Conservation (phyloP, 2,797 vertebrate species). For the Dermochelys coriacea region DNA sequence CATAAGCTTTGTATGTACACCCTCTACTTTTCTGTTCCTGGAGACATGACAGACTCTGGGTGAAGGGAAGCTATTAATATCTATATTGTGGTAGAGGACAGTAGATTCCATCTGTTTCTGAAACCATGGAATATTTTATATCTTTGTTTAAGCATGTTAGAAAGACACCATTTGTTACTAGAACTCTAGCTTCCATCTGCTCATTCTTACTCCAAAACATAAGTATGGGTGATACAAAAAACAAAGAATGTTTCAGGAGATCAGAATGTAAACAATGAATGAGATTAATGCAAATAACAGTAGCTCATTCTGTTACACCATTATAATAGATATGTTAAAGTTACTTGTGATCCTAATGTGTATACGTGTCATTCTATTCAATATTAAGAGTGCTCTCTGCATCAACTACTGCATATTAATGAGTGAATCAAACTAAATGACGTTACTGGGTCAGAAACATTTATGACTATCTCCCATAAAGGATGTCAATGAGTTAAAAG, state of each 20-base stretch:
- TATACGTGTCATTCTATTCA: not conserved
- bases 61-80: not conserved
- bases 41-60: not conserved
- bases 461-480: not conserved
- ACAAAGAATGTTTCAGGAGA: not conserved
- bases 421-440: not conserved
- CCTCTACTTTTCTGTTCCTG: not conserved
- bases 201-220: constrained; percentile 26
- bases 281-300: not conserved
- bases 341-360: not conserved
- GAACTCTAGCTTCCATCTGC: constrained; percentile 39
- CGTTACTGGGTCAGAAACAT: not conserved
- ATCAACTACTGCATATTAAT: not conserved
- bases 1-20: not conserved
- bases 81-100: not conserved
- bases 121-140: constrained; percentile 5
- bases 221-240: constrained; percentile 9
- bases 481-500: constrained; percentile 14
- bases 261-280: not conserved
- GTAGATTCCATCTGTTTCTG: constrained; percentile 17
- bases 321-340: not conserved
- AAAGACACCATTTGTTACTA: not conserved
- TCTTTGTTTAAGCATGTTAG: not conserved
- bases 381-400: not conserved
- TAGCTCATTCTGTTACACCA: not conserved